Base-by-base conservation (phyloP, 2,113 vertebrate species). In the Proterorhinus semilunaris region DNA sequence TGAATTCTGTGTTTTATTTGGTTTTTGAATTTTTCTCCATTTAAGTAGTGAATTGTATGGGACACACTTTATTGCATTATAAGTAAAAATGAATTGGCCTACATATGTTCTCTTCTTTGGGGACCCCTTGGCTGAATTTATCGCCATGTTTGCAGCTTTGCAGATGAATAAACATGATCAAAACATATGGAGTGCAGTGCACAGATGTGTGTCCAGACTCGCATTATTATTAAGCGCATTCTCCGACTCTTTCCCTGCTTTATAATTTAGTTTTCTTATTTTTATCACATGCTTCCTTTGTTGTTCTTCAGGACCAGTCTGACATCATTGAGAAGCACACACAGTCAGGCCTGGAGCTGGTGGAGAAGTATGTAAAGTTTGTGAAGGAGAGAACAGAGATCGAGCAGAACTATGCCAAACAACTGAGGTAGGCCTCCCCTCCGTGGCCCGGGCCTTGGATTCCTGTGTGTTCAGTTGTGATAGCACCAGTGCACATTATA, bases 321-420 rank as follows among this genome's bases (percentile, higher is more conserved):
- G 95, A 96, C 72, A 93, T 92, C 71, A 90, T 96, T 7, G 95
- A 96, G 74, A 94, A 94, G 69, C 95, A 96, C 86, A 96, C 95
- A 0, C 95, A 94, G 81, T 95, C 94, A 72, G 95, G 95, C 6
- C 87, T 96, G 88, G 95, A 96, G 66, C 91, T 96, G 87, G 88
- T 96, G 87, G 95, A 96, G 79, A 95, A 93, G 87, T 96, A 96
- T 15, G 93, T 95, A 62, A 96, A 96, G 84, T 96, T 96, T 83
- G 95, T 95, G 52, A 96, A 94, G 86, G 95, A 96, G 80, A 91
- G 95, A 67, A 95, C 94, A 0, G 95, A 96, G 82, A 93, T 96
- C 10, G 95, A 96, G 68, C 95, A 95, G 75, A 90, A 90, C 68
- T 96, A 96, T 10, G 95, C 95, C 62, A 96, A 96, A 80, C 95